These are phyloP conservation scores for Pterobdella sp. DNA, from an alignment of 2,888 invertebrate genomes.

Conservation along the genomic window DNA sequence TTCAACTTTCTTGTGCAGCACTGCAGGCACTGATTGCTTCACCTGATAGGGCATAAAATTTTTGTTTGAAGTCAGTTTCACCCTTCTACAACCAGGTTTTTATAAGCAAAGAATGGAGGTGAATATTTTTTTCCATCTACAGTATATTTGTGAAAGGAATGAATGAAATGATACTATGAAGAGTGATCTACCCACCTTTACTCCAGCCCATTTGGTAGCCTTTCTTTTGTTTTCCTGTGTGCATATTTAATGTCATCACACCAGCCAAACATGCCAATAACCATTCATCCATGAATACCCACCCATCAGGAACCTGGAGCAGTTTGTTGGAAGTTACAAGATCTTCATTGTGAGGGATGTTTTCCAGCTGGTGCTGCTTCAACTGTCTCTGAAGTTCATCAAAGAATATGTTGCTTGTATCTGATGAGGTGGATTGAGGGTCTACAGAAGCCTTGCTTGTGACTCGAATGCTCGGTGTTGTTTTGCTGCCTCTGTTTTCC, in stretches of 20 bases:
- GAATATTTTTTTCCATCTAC: not conserved
- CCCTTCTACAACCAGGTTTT: too few relatives aligned
- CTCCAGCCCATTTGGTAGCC: conserved; percentile 64
- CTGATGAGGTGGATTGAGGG: too few relatives aligned
- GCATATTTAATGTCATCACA: conserved; percentile 38
- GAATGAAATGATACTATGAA: not conserved
- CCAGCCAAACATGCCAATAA: conserved; percentile 41
- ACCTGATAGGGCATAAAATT: too few relatives aligned
- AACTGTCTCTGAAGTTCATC: not conserved
- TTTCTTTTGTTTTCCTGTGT: conserved; percentile 66
- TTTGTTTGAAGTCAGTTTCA: too few relatives aligned
- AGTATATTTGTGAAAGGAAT: not conserved
- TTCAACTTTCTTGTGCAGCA: not conserved
- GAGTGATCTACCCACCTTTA: conserved; percentile 40
- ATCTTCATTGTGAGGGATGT: not conserved
- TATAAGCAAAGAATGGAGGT: too few relatives aligned
- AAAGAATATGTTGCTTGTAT: conserved; percentile 11
- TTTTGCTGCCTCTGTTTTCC: too few relatives aligned
- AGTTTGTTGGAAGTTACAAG: not conserved
- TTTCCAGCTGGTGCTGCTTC: not conserved
- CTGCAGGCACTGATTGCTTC: not conserved
- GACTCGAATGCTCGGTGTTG: too few relatives aligned
- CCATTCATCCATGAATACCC: too few relatives aligned
- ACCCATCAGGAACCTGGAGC: too few relatives aligned
- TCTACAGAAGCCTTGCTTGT: not conserved